A percentile compares a stretch with the other conserved stretches of the same genome.
These are phyloP conservation scores for Gonocerus acuteangulatus DNA, from an alignment of 2,888 invertebrate species.

Conservation along the genomic window DNA sequence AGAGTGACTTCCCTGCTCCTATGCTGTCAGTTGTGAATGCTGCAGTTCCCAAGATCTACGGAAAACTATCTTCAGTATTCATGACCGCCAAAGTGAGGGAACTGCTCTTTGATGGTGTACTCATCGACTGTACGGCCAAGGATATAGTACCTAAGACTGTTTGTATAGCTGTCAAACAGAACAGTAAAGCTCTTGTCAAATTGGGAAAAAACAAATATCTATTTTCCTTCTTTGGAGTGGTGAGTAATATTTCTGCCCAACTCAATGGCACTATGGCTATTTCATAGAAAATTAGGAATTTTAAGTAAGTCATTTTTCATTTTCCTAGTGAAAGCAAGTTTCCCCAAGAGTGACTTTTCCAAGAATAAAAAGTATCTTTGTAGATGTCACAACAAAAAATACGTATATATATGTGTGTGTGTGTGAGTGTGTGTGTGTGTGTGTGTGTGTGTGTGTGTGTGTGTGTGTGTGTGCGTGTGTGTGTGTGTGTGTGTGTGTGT, in stretches of 20 bases:
- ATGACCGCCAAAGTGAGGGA: constrained; percentile 59
- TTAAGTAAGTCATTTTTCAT: too few relatives aligned
- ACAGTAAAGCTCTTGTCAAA: constrained; percentile 51
- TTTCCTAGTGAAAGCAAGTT: too few relatives aligned
- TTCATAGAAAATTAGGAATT: too few relatives aligned
- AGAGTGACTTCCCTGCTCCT: constrained; percentile 55
- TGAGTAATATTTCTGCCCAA: constrained; percentile 46
- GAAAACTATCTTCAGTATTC: constrained; percentile 55
- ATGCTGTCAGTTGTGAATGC: constrained; percentile 60
- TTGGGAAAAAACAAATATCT: constrained; percentile 57
- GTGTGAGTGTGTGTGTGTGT: too few relatives aligned
- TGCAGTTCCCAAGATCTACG: constrained; percentile 63
- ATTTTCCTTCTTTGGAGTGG: constrained; percentile 66
- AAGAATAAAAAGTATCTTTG: too few relatives aligned
- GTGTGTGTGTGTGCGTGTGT: too few relatives aligned
- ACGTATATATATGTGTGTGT: too few relatives aligned
- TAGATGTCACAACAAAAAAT: too few relatives aligned
- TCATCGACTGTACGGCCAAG: constrained; percentile 63
- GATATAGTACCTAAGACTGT: constrained; percentile 70
- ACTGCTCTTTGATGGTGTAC: constrained; percentile 63
- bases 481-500: too few relatives aligned
- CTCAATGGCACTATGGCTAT: too few relatives aligned
- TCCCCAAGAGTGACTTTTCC: too few relatives aligned
- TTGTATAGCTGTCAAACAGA: constrained; percentile 60
- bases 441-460: too few relatives aligned